phyloP scores from a whole-genome alignment of 2,797 vertebrate genomes.

The Bradypodion ventrale region DNA sequence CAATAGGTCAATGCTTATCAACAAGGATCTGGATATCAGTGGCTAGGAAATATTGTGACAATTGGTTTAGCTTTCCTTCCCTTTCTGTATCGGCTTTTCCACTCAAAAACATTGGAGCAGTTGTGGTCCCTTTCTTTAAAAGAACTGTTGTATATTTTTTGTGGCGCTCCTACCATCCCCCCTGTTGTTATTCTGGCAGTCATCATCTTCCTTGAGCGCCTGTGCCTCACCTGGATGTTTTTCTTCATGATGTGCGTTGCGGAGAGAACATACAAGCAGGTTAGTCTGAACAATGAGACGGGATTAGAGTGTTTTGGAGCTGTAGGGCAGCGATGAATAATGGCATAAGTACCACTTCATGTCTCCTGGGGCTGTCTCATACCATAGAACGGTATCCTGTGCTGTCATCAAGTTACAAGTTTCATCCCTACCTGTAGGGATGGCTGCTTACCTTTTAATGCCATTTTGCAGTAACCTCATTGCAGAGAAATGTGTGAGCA shows the following conservation, averaged over 20 bases:
- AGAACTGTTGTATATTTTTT: conserved; percentile 80
- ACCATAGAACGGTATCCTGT: not conserved
- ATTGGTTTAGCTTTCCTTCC: conserved; percentile 85
- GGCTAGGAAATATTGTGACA: conserved; percentile 87
- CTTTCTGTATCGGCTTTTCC: conserved; percentile 86
- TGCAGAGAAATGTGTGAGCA: not conserved
- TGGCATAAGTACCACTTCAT: not conserved
- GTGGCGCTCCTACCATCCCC: conserved; percentile 75
- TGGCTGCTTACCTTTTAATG: not conserved
- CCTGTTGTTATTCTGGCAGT: conserved; percentile 76
- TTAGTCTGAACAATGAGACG: conserved; percentile 57
- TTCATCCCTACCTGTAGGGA: not conserved
- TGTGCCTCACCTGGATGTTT: conserved; percentile 92
- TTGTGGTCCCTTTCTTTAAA: conserved; percentile 76
- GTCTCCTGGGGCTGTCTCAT: not conserved
- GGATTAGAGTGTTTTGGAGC: not conserved
- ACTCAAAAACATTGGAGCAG: conserved; percentile 80
- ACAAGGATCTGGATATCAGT: conserved; percentile 91
- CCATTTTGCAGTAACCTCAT: rapidly evolving
- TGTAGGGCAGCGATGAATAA: not conserved
- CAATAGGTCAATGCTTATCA: conserved; percentile 90
- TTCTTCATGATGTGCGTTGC: conserved; percentile 99
- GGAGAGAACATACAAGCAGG: conserved; percentile 97
- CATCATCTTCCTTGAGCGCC: conserved; percentile 88
- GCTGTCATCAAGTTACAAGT: not conserved